A percentile compares a stretch with the other conserved stretches of the same genome.
These are phyloP conservation scores for Epinotia demarniana DNA, from an alignment of 2,888 invertebrate species.

Conservation along the genomic window DNA sequence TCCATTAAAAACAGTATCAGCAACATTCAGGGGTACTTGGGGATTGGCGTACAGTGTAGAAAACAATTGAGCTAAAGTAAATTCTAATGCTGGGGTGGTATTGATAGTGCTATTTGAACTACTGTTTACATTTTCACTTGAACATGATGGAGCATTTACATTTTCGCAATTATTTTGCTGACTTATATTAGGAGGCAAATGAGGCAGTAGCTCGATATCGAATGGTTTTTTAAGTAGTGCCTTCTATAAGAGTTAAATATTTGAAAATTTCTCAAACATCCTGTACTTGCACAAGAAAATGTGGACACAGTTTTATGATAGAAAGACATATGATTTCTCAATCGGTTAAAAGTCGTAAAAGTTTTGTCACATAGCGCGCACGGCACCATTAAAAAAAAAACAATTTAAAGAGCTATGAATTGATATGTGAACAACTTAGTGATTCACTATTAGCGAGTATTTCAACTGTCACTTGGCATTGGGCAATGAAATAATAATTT, in stretches of 20 bases:
- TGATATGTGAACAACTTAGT: no score
- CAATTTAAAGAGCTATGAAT: no score
- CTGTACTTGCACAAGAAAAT: conserved; percentile 29
- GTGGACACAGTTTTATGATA: conserved; percentile 18
- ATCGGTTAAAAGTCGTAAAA: conserved; percentile 12
- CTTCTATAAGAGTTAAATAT: conserved; percentile 36
- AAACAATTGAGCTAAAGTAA: conserved; percentile 13
- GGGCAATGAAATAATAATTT: no score
- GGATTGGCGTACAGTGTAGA: conserved; percentile 33
- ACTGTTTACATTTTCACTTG: not conserved
- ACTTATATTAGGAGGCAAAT: not conserved
- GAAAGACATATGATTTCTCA: conserved; percentile 28
- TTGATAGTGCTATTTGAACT: not conserved
- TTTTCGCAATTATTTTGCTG: no score
- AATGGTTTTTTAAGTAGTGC: conserved; percentile 27
- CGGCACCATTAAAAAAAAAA: not conserved
- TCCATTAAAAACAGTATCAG: conserved; percentile 13
- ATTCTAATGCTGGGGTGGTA: no score
- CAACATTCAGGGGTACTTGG: conserved; percentile 22
- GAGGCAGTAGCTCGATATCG: not conserved
- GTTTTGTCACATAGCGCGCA: conserved; percentile 13
- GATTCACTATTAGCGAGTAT: no score
- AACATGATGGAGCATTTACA: not conserved
- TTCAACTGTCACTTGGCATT: no score
- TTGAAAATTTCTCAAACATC: conserved; percentile 22